A percentile compares a stretch with the other conserved stretches of the same genome.
These are phyloP conservation scores for Eristalis pertinax DNA, from an alignment of 2,888 invertebrate genomes.

Conservation along the genomic window DNA sequence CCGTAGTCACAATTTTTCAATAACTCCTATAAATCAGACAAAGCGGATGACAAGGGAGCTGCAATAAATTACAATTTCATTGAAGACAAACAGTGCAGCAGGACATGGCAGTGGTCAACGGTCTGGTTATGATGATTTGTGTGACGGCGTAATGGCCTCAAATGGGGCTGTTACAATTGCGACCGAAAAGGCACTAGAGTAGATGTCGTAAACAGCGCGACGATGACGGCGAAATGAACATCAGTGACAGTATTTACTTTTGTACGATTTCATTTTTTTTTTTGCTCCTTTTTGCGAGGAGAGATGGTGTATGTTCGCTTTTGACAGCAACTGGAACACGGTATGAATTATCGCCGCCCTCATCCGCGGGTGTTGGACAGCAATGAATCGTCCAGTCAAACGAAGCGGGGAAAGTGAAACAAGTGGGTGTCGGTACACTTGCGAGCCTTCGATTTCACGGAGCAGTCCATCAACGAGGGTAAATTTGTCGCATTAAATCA, in stretches of 20 bases:
- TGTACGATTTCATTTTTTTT: neutral
- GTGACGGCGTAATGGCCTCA: constrained; percentile 29
- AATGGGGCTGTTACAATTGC: neutral
- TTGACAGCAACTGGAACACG: neutral
- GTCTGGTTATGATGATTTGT: constrained; percentile 59
- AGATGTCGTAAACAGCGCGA: neutral
- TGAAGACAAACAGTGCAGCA: constrained; percentile 34
- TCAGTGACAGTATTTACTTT: neutral
- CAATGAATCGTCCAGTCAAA: neutral
- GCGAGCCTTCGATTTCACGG: neutral
- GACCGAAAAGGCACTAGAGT: neutral
- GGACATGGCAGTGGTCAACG: constrained; percentile 55
- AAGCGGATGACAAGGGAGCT: constrained; percentile 52
- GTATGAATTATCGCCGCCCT: neutral
- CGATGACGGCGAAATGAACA: neutral
- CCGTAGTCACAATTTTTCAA: constrained; percentile 57
- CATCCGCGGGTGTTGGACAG: neutral
- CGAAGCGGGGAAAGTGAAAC: neutral
- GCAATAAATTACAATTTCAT: constrained; percentile 63
- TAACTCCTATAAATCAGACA: constrained; percentile 65
- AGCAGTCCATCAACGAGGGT: neutral
- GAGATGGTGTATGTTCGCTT: neutral
- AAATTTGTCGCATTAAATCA: neutral
- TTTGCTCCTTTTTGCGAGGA: neutral
- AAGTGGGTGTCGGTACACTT: neutral